Evolutionary conservation across 2,888 invertebrate genomes (phyloP).

Genomic region (Tipula helvola): DNA sequence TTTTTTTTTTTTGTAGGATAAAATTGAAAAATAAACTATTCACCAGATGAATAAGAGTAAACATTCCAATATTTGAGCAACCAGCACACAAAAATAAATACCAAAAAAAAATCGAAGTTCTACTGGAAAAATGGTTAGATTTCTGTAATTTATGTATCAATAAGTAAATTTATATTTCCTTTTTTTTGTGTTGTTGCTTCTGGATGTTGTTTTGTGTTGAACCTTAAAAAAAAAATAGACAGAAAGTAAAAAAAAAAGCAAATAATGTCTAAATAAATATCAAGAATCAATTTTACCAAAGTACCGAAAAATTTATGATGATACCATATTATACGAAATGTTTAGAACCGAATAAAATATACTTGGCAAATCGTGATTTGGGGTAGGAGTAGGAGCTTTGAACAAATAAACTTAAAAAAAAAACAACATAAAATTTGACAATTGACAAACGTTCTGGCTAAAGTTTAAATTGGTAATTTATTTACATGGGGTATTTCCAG

Average conservation of each 20-base stretch:
- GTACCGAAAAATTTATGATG: not conserved
- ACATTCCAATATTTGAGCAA: not conserved
- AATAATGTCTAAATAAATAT: conserved; percentile 4
- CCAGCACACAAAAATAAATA: not conserved
- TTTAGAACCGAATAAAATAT: not conserved
- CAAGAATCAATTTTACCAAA: not conserved
- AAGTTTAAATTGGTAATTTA: not conserved
- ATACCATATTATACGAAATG: not conserved
- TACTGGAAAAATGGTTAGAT: not conserved
- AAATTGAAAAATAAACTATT: not conserved
- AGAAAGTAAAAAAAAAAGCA: not conserved
- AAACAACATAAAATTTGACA: not conserved
- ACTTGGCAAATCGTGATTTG: not conserved
- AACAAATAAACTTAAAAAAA: not conserved
- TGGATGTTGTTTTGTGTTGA: not conserved
- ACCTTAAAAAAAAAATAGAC: not conserved
- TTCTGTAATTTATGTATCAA: not conserved
- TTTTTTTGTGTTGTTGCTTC: not conserved
- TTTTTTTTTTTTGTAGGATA: not conserved
- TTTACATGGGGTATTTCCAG: not conserved
- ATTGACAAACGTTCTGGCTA: not conserved
- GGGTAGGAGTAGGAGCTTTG: not conserved
- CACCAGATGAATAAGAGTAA: not conserved
- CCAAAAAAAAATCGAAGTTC: not conserved
- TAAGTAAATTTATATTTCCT: not conserved